Percentiles rank a stretch among this genome's conserved stretches.
Conservation (phyloP, 2,797 vertebrate genomes). For the Jordanella pulchra region DNA sequence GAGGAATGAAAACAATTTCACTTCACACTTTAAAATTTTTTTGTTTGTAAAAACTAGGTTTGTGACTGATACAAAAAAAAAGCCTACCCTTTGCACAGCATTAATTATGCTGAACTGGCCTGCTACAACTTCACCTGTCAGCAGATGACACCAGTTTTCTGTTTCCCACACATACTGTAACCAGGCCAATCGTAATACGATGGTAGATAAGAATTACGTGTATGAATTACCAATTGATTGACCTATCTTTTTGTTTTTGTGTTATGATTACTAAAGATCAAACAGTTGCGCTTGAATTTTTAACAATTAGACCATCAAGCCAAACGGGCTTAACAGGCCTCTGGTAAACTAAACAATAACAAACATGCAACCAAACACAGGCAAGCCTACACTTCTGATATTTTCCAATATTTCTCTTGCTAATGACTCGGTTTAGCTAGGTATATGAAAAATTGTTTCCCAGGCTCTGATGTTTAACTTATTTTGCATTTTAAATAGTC, state of each 20-base stretch:
- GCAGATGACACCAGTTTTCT: neutral
- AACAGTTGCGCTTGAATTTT: neutral
- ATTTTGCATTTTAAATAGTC: too few species aligned
- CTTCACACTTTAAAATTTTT: neutral
- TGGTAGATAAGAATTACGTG: too few species aligned
- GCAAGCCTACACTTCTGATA: too few species aligned
- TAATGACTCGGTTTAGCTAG: neutral
- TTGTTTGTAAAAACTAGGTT: neutral
- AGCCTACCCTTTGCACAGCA: too few species aligned
- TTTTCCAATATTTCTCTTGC: neutral
- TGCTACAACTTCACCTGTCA: neutral
- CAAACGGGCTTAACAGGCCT: neutral
- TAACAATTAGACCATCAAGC: neutral
- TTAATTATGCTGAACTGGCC: neutral
- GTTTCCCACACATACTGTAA: neutral
- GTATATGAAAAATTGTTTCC: neutral
- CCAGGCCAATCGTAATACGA: neutral
- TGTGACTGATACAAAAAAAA: neutral
- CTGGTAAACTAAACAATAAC: neutral
- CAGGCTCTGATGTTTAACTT: too few species aligned
- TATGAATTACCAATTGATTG: neutral
- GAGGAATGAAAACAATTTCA: neutral
- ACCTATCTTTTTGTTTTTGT: neutral
- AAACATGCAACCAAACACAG: neutral
- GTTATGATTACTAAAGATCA: neutral